Evolutionary conservation across 1,140 invertebrate species (phyloP), one percentile per base, ranked within the genome.

Genomic region (Diploscapter pachys): DNA sequence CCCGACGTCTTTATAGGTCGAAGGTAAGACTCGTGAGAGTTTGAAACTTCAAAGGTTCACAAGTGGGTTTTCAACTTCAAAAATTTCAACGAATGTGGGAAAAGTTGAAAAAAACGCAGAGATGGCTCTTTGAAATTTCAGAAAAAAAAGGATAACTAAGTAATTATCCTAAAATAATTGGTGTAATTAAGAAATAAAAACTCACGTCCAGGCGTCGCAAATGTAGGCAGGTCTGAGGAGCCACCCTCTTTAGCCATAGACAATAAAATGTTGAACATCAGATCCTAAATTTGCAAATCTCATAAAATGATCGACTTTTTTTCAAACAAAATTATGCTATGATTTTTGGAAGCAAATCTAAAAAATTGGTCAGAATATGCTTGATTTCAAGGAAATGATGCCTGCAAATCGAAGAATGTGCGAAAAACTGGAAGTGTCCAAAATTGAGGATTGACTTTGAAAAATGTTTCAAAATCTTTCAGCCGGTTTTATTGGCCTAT

Each of bases 191-290:
- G 68, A 13, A 59, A 13, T 56, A 13, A 55, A n/a, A n/a, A 68
- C 68, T 70, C 53, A 70, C 68, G 59, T 50, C 56, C 68, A 50
- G 68, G 68, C 59, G 68, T 59, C 56, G 63, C 68, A 59, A 70
- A 70, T 59, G 59, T 56, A 56, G 68, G 56, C 68, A 56, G 56
- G 63, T 70, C 68, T 31, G 31, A 31, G 48, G 68, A 70, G 55
- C 56, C 68, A 50, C 68, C 68, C 31, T 70, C 68, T 13, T 70
- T 70, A 49, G 68, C 62, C 68, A 70, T 70, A 61, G 68, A 70
- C 68, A 70, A 61, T 59, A 70, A 50, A 70, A 70, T 70, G 68
- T 70, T 70, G 68, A 70, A 59, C 68, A 70, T 70, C 62, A 70
- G 56, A 59, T 70, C 68, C 68, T 70, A 31, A 31, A 31, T 31